Percentiles rank a stretch among this genome's conserved stretches.
Conservation (phyloP, 2,113 vertebrate species). For the Lepidothrix coronata region DNA sequence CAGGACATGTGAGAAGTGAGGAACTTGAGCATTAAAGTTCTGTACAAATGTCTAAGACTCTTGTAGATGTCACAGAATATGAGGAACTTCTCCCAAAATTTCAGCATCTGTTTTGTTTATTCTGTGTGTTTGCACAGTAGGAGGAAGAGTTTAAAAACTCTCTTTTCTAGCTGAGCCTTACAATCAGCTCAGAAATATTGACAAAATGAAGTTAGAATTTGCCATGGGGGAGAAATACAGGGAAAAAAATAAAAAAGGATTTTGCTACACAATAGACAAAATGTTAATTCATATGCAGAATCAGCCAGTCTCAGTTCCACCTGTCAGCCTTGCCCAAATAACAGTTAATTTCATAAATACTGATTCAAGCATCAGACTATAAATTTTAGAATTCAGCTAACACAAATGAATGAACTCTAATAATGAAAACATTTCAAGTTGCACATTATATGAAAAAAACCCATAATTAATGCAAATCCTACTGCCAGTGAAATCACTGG, state of each 20-base stretch:
- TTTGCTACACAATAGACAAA: not conserved
- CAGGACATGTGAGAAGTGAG: not conserved
- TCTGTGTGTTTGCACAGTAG: not conserved
- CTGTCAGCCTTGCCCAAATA: constrained; percentile 2
- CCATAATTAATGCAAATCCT: not conserved
- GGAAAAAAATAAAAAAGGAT: not conserved
- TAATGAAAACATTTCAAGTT: constrained; percentile 9
- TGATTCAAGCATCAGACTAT: constrained; percentile 2
- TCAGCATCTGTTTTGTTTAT: not conserved
- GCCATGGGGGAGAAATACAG: not conserved
- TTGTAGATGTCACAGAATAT: not conserved
- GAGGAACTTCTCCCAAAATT: not conserved
- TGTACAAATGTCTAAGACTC: not conserved
- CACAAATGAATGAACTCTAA: not conserved
- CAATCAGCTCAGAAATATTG: not conserved
- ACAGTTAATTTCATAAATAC: constrained; percentile 24
- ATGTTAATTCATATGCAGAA: constrained; percentile 20
- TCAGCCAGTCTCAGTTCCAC: not conserved
- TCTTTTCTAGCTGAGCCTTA: not conserved
- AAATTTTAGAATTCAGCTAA: constrained; percentile 19
- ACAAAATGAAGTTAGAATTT: not conserved
- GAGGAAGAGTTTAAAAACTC: not conserved
- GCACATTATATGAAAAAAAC: not conserved
- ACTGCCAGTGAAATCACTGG: not conserved
- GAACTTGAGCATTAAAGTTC: not conserved